Evolutionary conservation across 2,888 invertebrate species (phyloP), one percentile per base, ranked within the genome.

Genomic region (Cantharis flavilabris): DNA sequence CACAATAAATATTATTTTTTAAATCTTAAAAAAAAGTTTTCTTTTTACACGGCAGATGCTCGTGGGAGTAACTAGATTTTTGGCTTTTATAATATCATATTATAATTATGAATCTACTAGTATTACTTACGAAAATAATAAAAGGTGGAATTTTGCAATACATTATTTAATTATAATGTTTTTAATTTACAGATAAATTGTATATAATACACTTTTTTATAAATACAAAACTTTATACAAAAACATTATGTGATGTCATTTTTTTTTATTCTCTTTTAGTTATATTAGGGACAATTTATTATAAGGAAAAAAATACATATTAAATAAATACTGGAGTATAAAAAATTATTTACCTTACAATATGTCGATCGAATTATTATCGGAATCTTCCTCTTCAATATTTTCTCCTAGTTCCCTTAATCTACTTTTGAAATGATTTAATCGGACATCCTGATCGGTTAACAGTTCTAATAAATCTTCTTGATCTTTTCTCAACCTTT

Each of bases 401-500:
- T 83, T 83, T 76, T 88, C 88, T 0, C 88, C 89, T 70, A 89
- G 81, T 76, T 88, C 87, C 73, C 85, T 83, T 79, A 89, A 82
- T 75, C 86, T 83, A 72, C 84, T 85, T 78, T 87, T 89, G 77
- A 87, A 86, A 72, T 82, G 75, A 81, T 86, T 84, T 79, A 86
- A 81, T 83, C 86, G 87, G 7, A 82, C 74, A 83, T 94, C 98
- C 90, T 98, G 98, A 87, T 98, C 97, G 0, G 96, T 94, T 62
- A 99, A 89, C 76, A 99, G 89, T 84, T 96, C 95, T 75, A 99
- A 88, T 79, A 99, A 89, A 88, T 98, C 98, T 83, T 99, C 98
- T 87, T 98, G 98, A 85, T 99, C 98, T 85, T 94, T 96, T 85
- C 92, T 93, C 79, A 97, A 85, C 81, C 91, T 91, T 63, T 92